Base-by-base conservation (phyloP, 2,113 vertebrate species). In the Zosterops borbonicus region DNA sequence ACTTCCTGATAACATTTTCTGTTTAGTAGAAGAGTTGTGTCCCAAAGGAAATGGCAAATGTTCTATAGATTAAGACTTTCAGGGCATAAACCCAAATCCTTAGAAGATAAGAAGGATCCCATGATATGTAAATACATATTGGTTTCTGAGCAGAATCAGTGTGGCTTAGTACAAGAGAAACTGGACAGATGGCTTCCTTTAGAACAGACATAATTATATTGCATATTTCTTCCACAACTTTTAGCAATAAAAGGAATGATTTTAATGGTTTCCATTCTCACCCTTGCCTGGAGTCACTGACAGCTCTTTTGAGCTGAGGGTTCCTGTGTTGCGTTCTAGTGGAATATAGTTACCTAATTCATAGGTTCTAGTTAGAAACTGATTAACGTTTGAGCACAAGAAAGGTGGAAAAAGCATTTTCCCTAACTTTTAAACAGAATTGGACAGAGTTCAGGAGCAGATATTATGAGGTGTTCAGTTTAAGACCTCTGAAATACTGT, bases 171-270 rank as follows among this genome's bases (percentile, higher is more conserved):
- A 75, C 28, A n/a, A 81, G 10, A 78, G 44, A 91, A 92, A 62
- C 22, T 37, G 83, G 68, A 86, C 71, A 95, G 68, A 93, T 80
- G 56, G n/a, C 52, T 90, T 94, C 68, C 79, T 90, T 92, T 93
- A 93, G 37, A 88, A 56, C 33, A 86, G 56, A 70, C 27, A 69
- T 77, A 52, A 85, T 80, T 70, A 52, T 69, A 77, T 27, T 75
- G 28, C 35, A 28, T 78, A 83, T 78, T 93, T 81, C n/a, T 86
- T 75, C 39, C 10, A 23, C 29, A 83, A 37, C 28, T 88, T 95
- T 46, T 64, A 86, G 13, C 47, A 86, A 74, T 23, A 63, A 83
- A 77, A 80, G 28, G 33, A 83, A 22, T 76, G 9, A 6, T 27
- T 87, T 92, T 79, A 80, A 88, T 39, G 25, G 22, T 90, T 94